Percentiles rank a stretch among this genome's conserved stretches.
Conservation (phyloP, 2,113 vertebrate genomes). For the Serinus canaria region DNA sequence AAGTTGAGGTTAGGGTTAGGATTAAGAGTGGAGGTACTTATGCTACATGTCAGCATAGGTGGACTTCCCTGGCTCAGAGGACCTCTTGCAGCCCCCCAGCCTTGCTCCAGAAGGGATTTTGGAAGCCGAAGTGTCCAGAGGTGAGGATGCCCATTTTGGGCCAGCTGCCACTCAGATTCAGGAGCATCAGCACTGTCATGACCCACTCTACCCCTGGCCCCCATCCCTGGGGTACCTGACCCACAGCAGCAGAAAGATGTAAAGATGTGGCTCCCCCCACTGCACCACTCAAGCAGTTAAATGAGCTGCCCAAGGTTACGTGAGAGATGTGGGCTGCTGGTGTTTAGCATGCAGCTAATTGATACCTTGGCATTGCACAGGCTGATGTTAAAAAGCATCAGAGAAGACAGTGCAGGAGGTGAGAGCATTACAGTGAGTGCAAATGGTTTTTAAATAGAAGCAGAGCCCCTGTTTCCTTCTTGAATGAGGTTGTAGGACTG, state of each 20-base stretch:
- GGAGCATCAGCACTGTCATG: not conserved
- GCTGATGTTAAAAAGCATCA: not conserved
- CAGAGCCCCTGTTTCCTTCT: not conserved
- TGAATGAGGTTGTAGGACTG: not conserved
- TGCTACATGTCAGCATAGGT: not conserved
- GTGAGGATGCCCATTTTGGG: not conserved
- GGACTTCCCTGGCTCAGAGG: not conserved
- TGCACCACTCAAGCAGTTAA: not conserved
- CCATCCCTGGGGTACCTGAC: accelerated
- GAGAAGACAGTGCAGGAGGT: not conserved
- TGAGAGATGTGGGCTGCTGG: not conserved
- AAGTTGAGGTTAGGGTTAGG: not conserved
- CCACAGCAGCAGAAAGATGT: not conserved
- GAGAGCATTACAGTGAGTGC: not conserved
- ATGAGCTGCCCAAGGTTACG: not conserved
- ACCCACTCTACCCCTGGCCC: not conserved
- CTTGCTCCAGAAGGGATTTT: not conserved
- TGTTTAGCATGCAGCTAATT: not conserved
- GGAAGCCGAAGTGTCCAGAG: not conserved
- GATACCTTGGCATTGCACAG: not conserved
- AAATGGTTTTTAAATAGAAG: not conserved
- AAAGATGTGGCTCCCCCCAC: not conserved
- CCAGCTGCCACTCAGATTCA: not conserved
- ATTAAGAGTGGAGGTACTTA: not conserved
- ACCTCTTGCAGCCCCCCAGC: not conserved